Evolutionary conservation across 1,140 invertebrate genomes (phyloP).

Genomic region (Leptopilina boulardi): DNA sequence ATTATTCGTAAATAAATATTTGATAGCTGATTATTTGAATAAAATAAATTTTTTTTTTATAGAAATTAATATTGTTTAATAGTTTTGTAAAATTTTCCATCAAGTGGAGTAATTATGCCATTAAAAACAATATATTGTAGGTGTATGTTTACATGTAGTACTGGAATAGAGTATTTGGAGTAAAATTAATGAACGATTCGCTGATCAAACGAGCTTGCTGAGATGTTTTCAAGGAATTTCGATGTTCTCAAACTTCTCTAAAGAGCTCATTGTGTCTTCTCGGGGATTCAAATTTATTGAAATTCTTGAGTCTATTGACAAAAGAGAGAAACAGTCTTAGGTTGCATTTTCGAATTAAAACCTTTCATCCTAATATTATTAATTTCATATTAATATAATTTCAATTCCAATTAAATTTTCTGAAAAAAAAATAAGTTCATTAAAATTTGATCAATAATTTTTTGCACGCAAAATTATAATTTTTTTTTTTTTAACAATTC

Average conservation of each 20-base stretch:
- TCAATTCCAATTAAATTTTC: no score
- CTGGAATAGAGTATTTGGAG: conserved; percentile 24
- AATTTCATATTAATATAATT: no score
- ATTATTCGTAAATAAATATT: no score
- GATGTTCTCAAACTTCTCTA: background rate
- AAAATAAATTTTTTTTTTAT: no score
- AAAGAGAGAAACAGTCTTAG: background rate
- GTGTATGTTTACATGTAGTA: background rate
- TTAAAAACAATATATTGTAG: no score
- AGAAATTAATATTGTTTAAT: no score
- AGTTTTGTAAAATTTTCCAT: no score
- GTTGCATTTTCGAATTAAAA: background rate
- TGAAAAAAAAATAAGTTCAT: no score
- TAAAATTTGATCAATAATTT: no score
- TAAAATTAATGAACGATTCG: conserved; percentile 27
- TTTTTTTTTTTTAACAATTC: background rate
- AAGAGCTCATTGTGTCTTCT: background rate
- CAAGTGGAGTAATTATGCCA: no score
- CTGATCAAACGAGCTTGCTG: conserved; percentile 17
- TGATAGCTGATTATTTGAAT: no score
- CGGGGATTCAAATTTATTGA: conserved; percentile 6
- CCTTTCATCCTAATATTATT: background rate
- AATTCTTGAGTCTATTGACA: background rate
- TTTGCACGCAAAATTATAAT: no score
- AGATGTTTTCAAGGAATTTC: background rate